Percentiles rank a stretch among this genome's conserved stretches.
phyloP scores from a whole-genome alignment of 2,797 vertebrate species.

The Todus mexicanus region DNA sequence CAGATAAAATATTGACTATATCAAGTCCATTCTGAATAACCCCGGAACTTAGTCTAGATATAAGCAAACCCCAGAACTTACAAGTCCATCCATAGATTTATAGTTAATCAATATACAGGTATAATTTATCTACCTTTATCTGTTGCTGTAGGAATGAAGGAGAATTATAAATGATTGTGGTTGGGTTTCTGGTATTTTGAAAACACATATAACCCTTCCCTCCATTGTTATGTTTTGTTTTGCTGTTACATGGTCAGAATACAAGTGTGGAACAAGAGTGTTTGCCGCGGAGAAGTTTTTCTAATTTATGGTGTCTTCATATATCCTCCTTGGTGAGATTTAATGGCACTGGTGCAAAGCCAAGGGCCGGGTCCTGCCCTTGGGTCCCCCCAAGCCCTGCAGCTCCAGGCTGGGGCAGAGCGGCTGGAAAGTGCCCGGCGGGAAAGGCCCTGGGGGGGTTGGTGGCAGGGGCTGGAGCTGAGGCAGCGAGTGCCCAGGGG shows the following conservation, averaged over 20 bases:
- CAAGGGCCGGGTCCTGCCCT: too few relatives aligned
- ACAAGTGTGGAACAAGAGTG: not conserved
- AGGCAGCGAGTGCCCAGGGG: too few relatives aligned
- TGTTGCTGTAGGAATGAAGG: not conserved
- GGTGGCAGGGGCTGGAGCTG: too few relatives aligned
- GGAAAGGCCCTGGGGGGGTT: too few relatives aligned
- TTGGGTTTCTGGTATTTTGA: not conserved
- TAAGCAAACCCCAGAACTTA: not conserved
- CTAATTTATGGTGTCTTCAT: not conserved
- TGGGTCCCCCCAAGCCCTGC: too few relatives aligned
- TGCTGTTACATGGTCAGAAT: not conserved
- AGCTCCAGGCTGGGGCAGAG: too few relatives aligned
- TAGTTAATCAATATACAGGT: not conserved
- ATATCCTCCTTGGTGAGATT: not conserved
- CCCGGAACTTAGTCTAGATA: not conserved
- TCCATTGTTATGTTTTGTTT: not conserved
- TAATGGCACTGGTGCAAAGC: not conserved
- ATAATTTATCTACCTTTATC: not conserved
- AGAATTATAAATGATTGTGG: not conserved
- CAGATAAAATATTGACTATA: not conserved
- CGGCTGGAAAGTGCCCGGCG: too few relatives aligned
- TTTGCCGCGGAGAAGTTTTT: not conserved
- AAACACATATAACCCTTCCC: not conserved
- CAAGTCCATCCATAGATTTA: not conserved
- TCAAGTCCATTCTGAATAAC: not conserved